phyloP scores from a whole-genome alignment of 2,113 vertebrate species.

The Antennarius striatus region DNA sequence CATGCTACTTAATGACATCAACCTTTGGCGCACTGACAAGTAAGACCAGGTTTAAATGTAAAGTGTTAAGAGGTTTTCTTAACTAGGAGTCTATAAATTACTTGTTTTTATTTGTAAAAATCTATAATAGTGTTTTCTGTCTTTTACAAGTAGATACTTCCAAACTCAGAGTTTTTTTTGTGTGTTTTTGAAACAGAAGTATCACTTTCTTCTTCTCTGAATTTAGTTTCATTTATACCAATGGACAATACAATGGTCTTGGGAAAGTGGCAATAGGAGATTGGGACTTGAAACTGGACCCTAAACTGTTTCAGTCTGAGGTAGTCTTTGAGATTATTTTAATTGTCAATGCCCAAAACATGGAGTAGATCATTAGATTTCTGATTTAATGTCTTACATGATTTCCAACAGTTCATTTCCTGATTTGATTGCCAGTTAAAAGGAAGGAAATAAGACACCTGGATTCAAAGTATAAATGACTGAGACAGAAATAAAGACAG shows the following conservation, averaged over 20 bases:
- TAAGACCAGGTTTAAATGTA: conserved; percentile 66
- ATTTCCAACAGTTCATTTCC: neutral
- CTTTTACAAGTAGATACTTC: conserved; percentile 17
- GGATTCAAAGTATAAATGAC: neutral
- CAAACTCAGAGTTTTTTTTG: neutral
- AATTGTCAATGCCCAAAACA: conserved; percentile 34
- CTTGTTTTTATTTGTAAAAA: conserved; percentile 19
- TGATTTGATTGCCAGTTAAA: neutral
- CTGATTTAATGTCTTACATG: conserved; percentile 19
- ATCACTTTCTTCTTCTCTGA: conserved; percentile 49
- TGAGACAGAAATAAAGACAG: neutral
- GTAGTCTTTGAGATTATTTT: conserved; percentile 43
- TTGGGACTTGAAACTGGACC: conserved; percentile 64
- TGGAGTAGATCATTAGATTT: neutral
- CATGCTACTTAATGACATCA: conserved; percentile 75
- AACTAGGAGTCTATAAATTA: conserved; percentile 9
- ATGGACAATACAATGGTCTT: conserved; percentile 56
- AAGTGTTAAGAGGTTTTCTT: conserved; percentile 19
- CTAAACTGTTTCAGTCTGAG: conserved; percentile 52
- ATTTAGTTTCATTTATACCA: conserved; percentile 59
- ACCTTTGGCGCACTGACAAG: conserved; percentile 70
- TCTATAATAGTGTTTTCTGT: conserved; percentile 4
- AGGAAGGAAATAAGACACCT: neutral
- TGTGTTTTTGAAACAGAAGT: neutral
- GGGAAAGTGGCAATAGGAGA: conserved; percentile 60